Percentiles rank a stretch among this genome's conserved stretches.
Conservation (phyloP, 2,797 vertebrate genomes). For the Parotocinclus haroldoi region DNA sequence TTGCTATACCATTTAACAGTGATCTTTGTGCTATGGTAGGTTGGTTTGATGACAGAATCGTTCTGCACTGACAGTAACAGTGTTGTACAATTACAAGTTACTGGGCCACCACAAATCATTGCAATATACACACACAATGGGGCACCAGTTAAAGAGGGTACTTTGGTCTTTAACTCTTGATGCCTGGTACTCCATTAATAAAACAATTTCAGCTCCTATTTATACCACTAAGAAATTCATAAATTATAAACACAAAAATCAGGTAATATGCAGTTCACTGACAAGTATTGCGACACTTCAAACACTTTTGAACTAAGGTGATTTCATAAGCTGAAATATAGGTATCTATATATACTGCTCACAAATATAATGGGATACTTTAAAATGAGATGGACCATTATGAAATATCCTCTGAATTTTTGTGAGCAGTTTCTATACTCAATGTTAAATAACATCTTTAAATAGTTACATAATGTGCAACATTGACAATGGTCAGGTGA, state of each 20-base stretch:
- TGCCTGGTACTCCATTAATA: constrained; percentile 28
- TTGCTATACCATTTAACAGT: no score
- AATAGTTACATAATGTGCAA: constrained; percentile 29
- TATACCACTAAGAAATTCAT: constrained; percentile 23
- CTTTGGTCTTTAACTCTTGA: constrained; percentile 46
- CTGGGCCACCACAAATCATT: constrained; percentile 10
- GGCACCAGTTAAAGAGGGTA: constrained; percentile 33
- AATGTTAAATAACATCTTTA: constrained; percentile 48
- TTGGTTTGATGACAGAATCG: constrained; percentile 20
- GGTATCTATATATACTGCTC: constrained; percentile 34
- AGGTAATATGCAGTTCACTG: constrained; percentile 26
- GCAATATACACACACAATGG: constrained; percentile 24
- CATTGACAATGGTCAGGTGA: constrained; percentile 53
- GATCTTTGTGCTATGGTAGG: no score
- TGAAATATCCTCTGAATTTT: constrained; percentile 33
- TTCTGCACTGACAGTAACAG: no score
- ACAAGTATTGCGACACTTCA: no score
- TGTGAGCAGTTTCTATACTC: constrained; percentile 44
- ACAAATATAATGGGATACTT: no score
- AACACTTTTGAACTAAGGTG: constrained; percentile 33
- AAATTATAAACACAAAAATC: constrained; percentile 13
- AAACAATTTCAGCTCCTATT: constrained; percentile 20
- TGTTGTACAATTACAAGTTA: constrained; percentile 15
- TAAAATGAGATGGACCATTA: no score
- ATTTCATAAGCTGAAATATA: no score